Base-by-base conservation (phyloP, 2,113 vertebrate genomes). In the Meleagris gallopavo region DNA sequence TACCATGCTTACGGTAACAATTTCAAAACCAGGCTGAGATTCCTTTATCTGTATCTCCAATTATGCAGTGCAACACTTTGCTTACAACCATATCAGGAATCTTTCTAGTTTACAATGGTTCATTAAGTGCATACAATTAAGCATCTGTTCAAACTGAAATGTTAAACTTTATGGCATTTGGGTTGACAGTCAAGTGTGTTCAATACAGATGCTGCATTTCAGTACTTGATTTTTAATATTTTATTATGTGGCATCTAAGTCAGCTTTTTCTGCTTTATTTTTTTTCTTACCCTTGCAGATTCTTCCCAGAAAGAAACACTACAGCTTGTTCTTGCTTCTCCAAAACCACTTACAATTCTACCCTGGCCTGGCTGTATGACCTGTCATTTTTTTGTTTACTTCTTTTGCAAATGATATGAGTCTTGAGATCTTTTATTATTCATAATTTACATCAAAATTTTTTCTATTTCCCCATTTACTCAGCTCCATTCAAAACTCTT, bases 91-190 rank as follows among this genome's bases (percentile, higher is more conserved):
- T 92, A 94, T 85, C 90, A 96, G 71, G 90, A 94, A 89, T 79
- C 86, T 96, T 95, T 71, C 83, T 89, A 50, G 66, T 95, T 96
- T 95, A 92, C 80, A 83, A 90, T 89, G 88, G 86, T 86, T 90
- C 96, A 95, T 96, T 95, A 96, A 95, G 36, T 96, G 80, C 79
- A 83, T 94, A 91, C 94, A 94, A 87, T 96, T 96, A 97, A 96
- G 91, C 95, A 96, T 96, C 96, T 97, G 94, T 95, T 97, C 95
- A 88, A 95, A 90, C 83, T 96, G 95, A 96, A 96, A 94, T 86
- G 96, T 73, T 94, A 92, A 95, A 86, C 95, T 96, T 96, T 91
- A 96, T 96, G 77, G 83, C 88, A 82, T 93, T 86, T 95, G 55
- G 67, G 74, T 67, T 95, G 80, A 93, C 83, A 94, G 87, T 93